Base-by-base conservation (phyloP, 2,888 invertebrate genomes). In the Eudasyphora cyanicolor region DNA sequence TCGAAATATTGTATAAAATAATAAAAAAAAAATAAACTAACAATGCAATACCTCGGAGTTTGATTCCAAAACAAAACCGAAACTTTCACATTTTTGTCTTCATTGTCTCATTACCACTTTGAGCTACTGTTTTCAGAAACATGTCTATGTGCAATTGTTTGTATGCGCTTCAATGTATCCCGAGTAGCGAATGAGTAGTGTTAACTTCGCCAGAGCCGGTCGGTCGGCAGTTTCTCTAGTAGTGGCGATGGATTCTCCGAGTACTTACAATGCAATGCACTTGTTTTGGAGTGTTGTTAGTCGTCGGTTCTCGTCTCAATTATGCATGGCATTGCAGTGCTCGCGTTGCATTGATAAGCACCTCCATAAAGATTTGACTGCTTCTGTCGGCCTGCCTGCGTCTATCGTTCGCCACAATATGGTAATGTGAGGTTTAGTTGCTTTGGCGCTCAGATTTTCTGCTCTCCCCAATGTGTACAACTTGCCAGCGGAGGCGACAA, bases 281-380 rank as follows among this genome's bases (percentile, higher is more conserved):
- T 60, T 14, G 32, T 60, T n/a, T 12, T 60, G 29, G 29, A 32
- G 60, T 60, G 60, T 29, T 49, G 17, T 49, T 4, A 19, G 17
- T n/a, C 3, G 49, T 19, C 19, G 49, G n/a, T 49, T n/a, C 17
- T n/a, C 32, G 60, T 60, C 19, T 60, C 60, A 60, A 60, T 60
- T 60, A 60, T 60, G 60, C 54, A 54, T 21, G 0, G 54, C 54
- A 45, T 10, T 45, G 45, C 49, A n/a, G 49, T 49, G 8, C 49
- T 49, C 17, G 49, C 49, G n/a, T 49, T 54, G 54, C 60, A 60
- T 29, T n/a, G 60, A 60, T 60, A 60, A 60, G 60, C 57, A 24
- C 27, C 57, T 10, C 57, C 17, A 17, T 12, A 10, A 54, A 21
- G 21, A 54, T 19, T 54, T 45, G 49, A 14, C 10, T 38, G 38